Evolutionary conservation across 2,113 vertebrate genomes (phyloP), one percentile per base, ranked within the genome.

Genomic region (Onychostruthus taczanowskii): DNA sequence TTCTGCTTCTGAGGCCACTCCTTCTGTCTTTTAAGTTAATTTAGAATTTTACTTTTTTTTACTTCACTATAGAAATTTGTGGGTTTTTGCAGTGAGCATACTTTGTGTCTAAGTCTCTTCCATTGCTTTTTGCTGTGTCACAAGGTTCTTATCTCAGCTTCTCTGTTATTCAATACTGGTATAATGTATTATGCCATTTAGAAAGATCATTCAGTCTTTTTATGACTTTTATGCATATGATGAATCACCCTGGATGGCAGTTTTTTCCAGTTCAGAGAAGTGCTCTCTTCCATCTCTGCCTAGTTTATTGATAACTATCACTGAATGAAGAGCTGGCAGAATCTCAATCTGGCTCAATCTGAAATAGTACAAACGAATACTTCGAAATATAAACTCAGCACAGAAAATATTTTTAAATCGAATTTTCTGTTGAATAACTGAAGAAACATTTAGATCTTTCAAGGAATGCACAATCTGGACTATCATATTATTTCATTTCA

Each of bases 251-350:
- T 89, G 87, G 16, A 12, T 95, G 90, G 86, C 88, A 96, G 58
- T 67, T 97, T 93, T 85, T 80, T 91, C 59, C 86, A 92, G 83
- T 94, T 97, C 88, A 93, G 84, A 90, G 50, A 47, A 93, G 33
- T 43, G 52, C 16, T 90, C 58, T 91, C 85, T 79, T 97, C 83
- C 27, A 74, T 87, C 75, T 94, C 89, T 96, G 80, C 56, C 70
- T 95, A 33, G 82, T 95, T 97, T 95, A 93, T 96, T 97, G 96
- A 94, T 96, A 96, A 84, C 72, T 52, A 23, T 95, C 81, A 50
- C 44, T 87, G 86, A 33, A 16, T 55, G 43, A 93, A 93, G 26
- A 73, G 67, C 75, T 81, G 41, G 75, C 52, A 94, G 70, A 76
- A 88, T 69, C 33, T 35, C 53, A 95, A 1, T 61, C 62, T 52